Percentiles rank a stretch among this genome's conserved stretches.
Evolutionary conservation across 2,888 invertebrate genomes (phyloP).

Genomic region (Pegoplata infirma): DNA sequence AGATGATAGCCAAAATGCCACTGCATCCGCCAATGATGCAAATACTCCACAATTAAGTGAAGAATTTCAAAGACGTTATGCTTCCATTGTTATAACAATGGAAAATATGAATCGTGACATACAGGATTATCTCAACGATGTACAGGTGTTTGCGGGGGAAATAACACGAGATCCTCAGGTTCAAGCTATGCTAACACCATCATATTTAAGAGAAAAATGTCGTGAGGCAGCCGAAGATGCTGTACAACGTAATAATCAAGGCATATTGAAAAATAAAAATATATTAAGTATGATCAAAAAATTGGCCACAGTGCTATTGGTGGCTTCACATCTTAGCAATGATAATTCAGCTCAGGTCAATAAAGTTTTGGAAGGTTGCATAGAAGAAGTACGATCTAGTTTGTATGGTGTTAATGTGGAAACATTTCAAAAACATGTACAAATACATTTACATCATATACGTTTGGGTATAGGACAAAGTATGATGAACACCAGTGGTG

Average conservation of each 20-base stretch:
- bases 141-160: conserved; percentile 90
- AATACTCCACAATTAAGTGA: conserved; percentile 79
- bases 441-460: conserved; percentile 86
- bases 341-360: conserved; percentile 87
- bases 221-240: conserved; percentile 90
- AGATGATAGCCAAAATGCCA: conserved; percentile 62
- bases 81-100: conserved; percentile 90
- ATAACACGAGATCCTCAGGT: conserved; percentile 92
- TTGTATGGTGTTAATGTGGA: conserved; percentile 87
- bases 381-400: conserved; percentile 89
- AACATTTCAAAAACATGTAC: conserved; percentile 91
- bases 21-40: conserved; percentile 17
- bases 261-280: conserved; percentile 80
- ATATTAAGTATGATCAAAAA: conserved; percentile 90
- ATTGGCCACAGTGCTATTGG: conserved; percentile 89
- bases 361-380: conserved; percentile 94
- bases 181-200: conserved; percentile 92
- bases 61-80: conserved; percentile 95
- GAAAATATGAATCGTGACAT: conserved; percentile 94
- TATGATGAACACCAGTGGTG: conserved; percentile 61
- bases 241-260: conserved; percentile 85
- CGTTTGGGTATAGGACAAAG: conserved; percentile 73
- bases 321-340: conserved; percentile 78
- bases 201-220: conserved; percentile 91
- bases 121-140: conserved; percentile 89